A percentile compares a stretch with the other conserved stretches of the same genome.
Conservation (phyloP, 2,797 vertebrate genomes). For the Tapirus indicus region DNA sequence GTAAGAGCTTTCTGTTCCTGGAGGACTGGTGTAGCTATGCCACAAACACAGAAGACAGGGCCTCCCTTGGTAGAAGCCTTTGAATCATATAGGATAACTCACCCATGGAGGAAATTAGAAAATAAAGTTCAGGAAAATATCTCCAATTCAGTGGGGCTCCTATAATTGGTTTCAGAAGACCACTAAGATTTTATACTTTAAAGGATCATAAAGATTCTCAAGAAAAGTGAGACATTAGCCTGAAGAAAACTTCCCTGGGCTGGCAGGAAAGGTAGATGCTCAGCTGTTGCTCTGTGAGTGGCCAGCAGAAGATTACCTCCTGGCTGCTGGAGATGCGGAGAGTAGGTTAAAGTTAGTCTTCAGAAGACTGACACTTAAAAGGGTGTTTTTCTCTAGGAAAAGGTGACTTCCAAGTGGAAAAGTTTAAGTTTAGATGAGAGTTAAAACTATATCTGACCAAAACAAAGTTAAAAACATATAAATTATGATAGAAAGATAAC, state of each 20-base stretch:
- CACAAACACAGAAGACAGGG: not conserved
- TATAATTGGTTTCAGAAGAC: not conserved
- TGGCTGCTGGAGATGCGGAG: not conserved
- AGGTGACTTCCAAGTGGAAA: not conserved
- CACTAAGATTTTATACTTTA: not conserved
- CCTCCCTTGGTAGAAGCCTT: not conserved
- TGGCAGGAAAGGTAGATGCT: not conserved
- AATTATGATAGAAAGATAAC: not conserved
- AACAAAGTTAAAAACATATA: not conserved
- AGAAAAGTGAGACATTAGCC: not conserved
- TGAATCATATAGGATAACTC: not conserved
- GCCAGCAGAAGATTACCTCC: not conserved
- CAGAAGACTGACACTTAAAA: not conserved
- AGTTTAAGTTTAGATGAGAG: not conserved
- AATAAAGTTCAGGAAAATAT: not conserved
- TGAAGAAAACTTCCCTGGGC: not conserved
- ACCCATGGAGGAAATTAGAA: not conserved
- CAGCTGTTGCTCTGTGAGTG: not conserved
- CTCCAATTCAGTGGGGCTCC: not conserved
- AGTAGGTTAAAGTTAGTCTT: not conserved
- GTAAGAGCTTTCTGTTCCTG: not conserved
- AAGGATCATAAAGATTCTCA: not conserved
- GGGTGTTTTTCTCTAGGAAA: not conserved
- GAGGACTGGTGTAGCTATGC: not conserved
- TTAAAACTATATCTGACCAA: conserved; percentile 22